Conservation (phyloP, 2,113 vertebrate genomes). For the Manacus vitellinus region DNA sequence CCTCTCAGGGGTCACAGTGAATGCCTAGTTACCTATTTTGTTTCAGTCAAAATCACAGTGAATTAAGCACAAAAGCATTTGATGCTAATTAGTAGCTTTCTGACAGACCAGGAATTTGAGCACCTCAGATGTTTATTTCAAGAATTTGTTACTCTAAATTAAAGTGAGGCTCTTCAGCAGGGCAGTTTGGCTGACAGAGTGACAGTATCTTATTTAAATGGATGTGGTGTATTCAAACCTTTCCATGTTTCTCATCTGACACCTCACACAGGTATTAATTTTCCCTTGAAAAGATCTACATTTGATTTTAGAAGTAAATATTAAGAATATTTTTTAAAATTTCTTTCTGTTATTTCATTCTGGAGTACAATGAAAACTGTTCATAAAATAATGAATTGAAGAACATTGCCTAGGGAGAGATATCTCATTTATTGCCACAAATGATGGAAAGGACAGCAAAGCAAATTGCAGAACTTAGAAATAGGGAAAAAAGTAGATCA, state of each 20-base stretch:
- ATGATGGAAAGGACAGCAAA: not conserved
- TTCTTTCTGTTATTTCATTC: not conserved
- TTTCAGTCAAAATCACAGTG: not conserved
- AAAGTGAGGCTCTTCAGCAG: not conserved
- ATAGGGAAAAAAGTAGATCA: not conserved
- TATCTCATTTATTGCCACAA: not conserved
- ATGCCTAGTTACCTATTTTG: not conserved
- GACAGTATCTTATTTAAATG: not conserved
- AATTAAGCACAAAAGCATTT: conserved; percentile 8
- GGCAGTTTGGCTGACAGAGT: not conserved
- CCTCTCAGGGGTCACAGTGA: not conserved
- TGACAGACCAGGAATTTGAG: not conserved
- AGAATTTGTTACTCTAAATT: not conserved
- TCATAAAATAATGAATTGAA: not conserved
- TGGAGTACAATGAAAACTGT: not conserved
- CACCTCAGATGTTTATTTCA: conserved; percentile 2
- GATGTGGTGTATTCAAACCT: not conserved
- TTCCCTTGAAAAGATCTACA: not conserved
- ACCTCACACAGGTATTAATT: not conserved
- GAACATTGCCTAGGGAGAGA: not conserved
- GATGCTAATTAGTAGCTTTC: conserved; percentile 18
- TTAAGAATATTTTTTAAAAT: not conserved
- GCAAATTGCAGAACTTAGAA: not conserved
- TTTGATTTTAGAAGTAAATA: not conserved
- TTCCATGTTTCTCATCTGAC: not conserved